Evolutionary conservation across 2,797 vertebrate species (phyloP), one percentile per base, ranked within the genome.

Genomic region (Falco columbarius): DNA sequence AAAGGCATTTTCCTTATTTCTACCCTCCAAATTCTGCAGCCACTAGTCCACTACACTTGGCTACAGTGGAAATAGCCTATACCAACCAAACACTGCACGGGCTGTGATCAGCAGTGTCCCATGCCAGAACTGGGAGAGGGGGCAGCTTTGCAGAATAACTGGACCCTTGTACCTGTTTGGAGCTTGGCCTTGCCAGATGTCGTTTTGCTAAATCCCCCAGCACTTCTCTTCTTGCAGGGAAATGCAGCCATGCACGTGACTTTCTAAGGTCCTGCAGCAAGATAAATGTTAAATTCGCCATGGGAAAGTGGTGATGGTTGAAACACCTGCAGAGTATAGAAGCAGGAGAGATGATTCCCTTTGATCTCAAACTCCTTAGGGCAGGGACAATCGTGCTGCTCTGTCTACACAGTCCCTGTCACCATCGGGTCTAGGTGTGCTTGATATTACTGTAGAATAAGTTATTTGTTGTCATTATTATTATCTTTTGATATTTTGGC

Each of bases 211-310:
- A 87, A 77, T 23, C 14, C 20, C 12, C 8, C 34, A 32, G 2
- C 18, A 14, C 21, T 89, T 46, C 40, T 73, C 42, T 32, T 84
- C 34, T 34, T 14, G 24, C 18, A 32, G 47, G 42, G n/a, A 87
- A 75, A 61, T 7, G 16, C 32, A 56, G 40, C 34, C 40, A 6
- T 5, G 17, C 32, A 49, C 1, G 0, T 10, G 49, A 13, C n/a
- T 81, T 30, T 59, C 65, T 55, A 46, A 40, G 22, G 54, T 59
- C 30, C 34, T 51, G n/a, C 20, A 68, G 51, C 24, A 81, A 44
- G 14, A 2, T 38, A 13, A 27, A 13, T 26, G 38, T 26, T 54
- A 81, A 29, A 63, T 58, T 36, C 59, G 17, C 15, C 36, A 3
- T 3, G 32, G 46, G 23, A 17, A 30, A 21, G 40, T 19, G 46